Evolutionary conservation across 2,888 invertebrate species (phyloP).

Genomic region (Sesia bembeciformis): DNA sequence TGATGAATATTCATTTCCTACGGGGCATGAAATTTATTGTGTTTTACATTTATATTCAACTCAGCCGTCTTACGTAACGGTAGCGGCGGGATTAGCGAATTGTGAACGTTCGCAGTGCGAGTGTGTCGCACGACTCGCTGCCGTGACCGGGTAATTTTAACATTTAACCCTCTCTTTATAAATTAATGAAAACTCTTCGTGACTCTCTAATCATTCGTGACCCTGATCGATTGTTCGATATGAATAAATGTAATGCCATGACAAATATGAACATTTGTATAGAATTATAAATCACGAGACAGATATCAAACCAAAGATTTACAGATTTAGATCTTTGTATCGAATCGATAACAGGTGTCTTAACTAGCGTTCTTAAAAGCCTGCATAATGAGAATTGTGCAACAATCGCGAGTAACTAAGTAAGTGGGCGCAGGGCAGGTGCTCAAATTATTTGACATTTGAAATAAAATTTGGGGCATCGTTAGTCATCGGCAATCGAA

Average conservation of each 20-base stretch:
- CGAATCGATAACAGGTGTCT: background rate
- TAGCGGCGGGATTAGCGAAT: constrained; percentile 72
- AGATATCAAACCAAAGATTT: too few species aligned
- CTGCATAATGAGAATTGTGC: background rate
- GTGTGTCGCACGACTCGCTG: constrained; percentile 49
- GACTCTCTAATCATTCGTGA: constrained; percentile 39
- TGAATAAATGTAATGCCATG: background rate
- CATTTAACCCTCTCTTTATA: constrained; percentile 32
- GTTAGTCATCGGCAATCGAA: constrained; percentile 71
- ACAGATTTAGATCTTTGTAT: too few species aligned
- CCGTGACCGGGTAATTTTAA: constrained; percentile 54
- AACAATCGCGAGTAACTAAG: background rate
- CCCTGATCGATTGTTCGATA: background rate
- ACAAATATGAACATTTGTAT: too few species aligned
- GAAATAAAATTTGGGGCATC: constrained; percentile 70
- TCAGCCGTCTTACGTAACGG: constrained; percentile 73
- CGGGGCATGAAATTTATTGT: constrained; percentile 75
- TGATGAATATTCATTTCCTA: constrained; percentile 76
- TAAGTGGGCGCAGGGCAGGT: constrained; percentile 36
- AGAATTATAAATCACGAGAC: too few species aligned
- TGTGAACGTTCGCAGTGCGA: constrained; percentile 55
- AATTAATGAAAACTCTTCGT: constrained; percentile 53
- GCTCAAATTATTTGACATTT: constrained; percentile 74
- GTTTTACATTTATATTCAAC: constrained; percentile 75
- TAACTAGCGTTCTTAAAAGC: background rate